Base-by-base conservation (phyloP, 2,888 invertebrate species). In the Lumbricus terrestris region DNA sequence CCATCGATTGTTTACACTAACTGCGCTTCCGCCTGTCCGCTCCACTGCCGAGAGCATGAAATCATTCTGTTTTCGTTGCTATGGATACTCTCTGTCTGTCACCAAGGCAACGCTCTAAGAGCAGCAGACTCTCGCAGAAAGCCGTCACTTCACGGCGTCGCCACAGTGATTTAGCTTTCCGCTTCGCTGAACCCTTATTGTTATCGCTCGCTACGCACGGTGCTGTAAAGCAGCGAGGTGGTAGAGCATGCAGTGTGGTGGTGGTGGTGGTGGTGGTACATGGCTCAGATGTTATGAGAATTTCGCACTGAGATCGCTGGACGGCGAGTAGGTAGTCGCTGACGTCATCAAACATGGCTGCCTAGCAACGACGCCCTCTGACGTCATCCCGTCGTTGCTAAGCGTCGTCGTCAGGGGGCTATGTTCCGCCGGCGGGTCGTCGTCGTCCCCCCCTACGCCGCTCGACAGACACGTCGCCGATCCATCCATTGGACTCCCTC, bases 281-380 rank as follows among this genome's bases (percentile, higher is more conserved):
- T n/a, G 69, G 29, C 47, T 1, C 23, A 29, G 69, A 16, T n/a
- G n/a, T 69, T 69, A 69, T n/a, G 69, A 69, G n/a, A 69, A 69
- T n/a, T 69, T 69, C 11, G 8, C n/a, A 69, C 69, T 69, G 69
- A 69, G 69, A 69, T 69, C 69, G 69, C 16, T 69, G n/a, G 69
- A 69, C 8, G 69, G 69, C 69, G 69, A 69, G 69, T 69, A 69
- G 69, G 69, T n/a, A 29, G 54, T 4, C n/a, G n/a, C n/a, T 69
- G 69, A 69, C 69, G 69, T 69, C 69, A 69, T 69, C 69, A n/a
- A 69, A 69, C 69, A 69, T n/a, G 69, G 69, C 69, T n/a, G 69
- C 69, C 69, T 29, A 8, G n/a, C 69, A 8, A 69, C 69, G 16
- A n/a, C 16, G 11, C 8, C n/a, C 29, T 69, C 69, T 69, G 69